Percentiles rank a stretch among this genome's conserved stretches.
These are phyloP conservation scores for Bergia sp. DNA, from an alignment of 92 coral and sea anemone genomes.

Conservation along the genomic window DNA sequence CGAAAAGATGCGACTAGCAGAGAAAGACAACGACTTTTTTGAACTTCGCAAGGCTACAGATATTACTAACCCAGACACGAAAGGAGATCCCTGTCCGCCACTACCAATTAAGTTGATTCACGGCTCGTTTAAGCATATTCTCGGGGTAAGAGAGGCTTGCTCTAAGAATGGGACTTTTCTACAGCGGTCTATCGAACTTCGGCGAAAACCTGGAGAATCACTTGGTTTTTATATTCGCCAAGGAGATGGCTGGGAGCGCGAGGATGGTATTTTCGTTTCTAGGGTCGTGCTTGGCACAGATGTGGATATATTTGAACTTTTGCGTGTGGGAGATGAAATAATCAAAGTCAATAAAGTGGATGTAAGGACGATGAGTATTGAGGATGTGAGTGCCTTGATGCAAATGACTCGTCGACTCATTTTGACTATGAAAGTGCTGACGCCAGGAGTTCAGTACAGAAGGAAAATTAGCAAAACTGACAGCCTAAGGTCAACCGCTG, in stretches of 20 bases:
- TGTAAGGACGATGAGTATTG: conserved; percentile 90
- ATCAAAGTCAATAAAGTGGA: conserved; percentile 96
- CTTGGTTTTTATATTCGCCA: conserved; percentile 99
- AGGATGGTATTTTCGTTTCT: conserved; percentile 95
- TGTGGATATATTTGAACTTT: conserved; percentile 95
- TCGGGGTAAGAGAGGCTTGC: conserved; percentile 97
- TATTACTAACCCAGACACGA: conserved; percentile 93
- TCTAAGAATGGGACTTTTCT: conserved; percentile 97
- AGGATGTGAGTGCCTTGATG: conserved; percentile 98
- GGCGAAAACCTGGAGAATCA: conserved; percentile 96
- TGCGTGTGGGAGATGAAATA: conserved; percentile 98
- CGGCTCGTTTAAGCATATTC: conserved; percentile 86
- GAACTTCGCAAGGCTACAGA: conserved; percentile 96
- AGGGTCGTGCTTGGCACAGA: conserved; percentile 97
- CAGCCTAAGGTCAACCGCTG: conserved; percentile 55
- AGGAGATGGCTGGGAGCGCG: conserved; percentile 99
- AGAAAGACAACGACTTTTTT: conserved; percentile 96
- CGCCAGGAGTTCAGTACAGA: conserved; percentile 84
- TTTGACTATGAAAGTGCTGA: conserved; percentile 93
- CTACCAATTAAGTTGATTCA: conserved; percentile 94
- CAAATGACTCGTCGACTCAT: conserved; percentile 97
- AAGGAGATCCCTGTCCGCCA: conserved; percentile 94
- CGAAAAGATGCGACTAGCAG: conserved; percentile 97
- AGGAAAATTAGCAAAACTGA: conserved; percentile 72
- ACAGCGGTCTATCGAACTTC: conserved; percentile 92